Conservation (phyloP, 2,797 vertebrate genomes). For the Diglossa cyanea region DNA sequence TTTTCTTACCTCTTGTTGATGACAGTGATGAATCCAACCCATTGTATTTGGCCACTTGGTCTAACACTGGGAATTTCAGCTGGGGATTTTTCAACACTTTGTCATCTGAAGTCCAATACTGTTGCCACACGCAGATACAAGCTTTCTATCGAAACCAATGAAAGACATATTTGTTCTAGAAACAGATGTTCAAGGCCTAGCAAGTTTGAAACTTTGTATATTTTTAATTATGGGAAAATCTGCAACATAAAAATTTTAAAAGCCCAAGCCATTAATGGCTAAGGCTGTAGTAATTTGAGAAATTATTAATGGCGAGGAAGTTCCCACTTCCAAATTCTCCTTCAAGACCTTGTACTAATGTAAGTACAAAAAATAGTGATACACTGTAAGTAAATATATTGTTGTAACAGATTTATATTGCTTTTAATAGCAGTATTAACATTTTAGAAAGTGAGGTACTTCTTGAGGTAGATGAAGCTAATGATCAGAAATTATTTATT, state of each 20-base stretch:
- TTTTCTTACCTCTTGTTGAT: not conserved
- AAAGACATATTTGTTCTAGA: not conserved
- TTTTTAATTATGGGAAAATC: not conserved
- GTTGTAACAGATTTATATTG: not conserved
- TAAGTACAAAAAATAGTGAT: not conserved
- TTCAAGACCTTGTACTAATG: not conserved
- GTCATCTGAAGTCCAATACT: not conserved
- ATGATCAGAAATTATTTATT: not conserved
- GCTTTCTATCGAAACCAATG: fast-evolving
- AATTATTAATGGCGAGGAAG: not conserved
- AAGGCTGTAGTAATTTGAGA: not conserved
- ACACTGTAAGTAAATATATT: not conserved
- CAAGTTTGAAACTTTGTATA: not conserved
- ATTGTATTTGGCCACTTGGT: not conserved
- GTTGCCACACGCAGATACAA: not conserved
- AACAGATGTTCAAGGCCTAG: not conserved
- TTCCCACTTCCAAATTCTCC: not conserved
- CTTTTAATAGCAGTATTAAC: not conserved
- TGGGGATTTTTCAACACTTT: not conserved
- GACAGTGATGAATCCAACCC: not conserved
- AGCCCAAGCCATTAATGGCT: not conserved
- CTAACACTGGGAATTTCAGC: not conserved
- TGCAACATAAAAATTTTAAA: not conserved
- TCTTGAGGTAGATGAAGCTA: not conserved
- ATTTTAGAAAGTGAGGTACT: not conserved